These are phyloP conservation scores for Aythya baeri DNA, from an alignment of 2,113 vertebrate species.

Conservation along the genomic window DNA sequence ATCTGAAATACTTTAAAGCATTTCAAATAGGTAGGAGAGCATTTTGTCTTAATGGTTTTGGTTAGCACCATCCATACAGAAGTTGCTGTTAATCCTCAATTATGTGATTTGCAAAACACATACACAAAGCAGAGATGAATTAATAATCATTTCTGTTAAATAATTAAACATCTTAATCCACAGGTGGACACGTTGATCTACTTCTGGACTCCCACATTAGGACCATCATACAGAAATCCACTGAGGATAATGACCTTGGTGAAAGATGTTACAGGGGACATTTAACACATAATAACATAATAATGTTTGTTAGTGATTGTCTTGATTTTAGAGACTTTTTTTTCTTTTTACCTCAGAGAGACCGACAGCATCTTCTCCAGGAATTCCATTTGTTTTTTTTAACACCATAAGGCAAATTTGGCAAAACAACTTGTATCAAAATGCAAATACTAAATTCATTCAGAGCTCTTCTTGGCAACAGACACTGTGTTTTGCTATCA, in stretches of 20 bases:
- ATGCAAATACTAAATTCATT: background rate
- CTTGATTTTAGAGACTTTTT: background rate
- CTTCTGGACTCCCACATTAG: background rate
- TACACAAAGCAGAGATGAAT: background rate
- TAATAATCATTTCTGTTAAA: background rate
- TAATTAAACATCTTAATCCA: background rate
- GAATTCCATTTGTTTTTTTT: constrained; percentile 33
- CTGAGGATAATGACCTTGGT: background rate
- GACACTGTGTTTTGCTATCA: background rate
- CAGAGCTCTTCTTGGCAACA: background rate
- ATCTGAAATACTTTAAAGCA: background rate
- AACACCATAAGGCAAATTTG: background rate
- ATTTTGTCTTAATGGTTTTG: background rate
- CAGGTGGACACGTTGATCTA: background rate
- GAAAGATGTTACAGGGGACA: background rate
- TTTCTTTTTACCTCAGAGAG: background rate
- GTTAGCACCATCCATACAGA: background rate
- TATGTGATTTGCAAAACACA: background rate
- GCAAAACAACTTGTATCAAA: background rate
- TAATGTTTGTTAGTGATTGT: background rate
- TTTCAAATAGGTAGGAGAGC: background rate
- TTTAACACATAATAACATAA: background rate
- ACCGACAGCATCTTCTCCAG: background rate
- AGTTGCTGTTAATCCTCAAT: background rate
- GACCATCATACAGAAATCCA: background rate